These are phyloP conservation scores for Leptarthrus brevirostris DNA, from an alignment of 2,888 invertebrate genomes.

Conservation along the genomic window DNA sequence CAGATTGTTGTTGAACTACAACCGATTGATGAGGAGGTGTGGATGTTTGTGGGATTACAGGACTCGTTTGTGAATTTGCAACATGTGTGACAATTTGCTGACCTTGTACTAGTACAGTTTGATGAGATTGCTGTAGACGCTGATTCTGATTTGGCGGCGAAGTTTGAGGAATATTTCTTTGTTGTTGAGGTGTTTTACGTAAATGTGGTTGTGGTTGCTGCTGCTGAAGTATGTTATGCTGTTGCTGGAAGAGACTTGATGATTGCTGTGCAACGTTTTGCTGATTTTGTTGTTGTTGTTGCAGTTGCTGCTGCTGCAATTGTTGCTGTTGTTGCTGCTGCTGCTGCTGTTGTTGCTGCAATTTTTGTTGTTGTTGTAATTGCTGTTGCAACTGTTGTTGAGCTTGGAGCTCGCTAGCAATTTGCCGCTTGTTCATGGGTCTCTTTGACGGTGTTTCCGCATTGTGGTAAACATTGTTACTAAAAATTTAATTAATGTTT, in stretches of 20 bases:
- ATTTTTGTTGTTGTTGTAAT: constrained; percentile 44
- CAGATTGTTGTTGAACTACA: constrained; percentile 56
- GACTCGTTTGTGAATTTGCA: constrained; percentile 61
- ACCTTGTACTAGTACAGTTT: constrained; percentile 51
- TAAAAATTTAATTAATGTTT: constrained; percentile 28
- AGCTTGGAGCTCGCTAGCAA: constrained; percentile 31
- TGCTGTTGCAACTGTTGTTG: constrained; percentile 51
- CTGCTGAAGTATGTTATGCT: constrained; percentile 45
- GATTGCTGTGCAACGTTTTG: constrained; percentile 40
- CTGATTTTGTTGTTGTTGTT: constrained; percentile 45
- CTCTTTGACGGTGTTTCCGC: constrained; percentile 40
- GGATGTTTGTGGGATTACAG: not conserved
- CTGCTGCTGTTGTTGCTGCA: constrained; percentile 34
- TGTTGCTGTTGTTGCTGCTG: constrained; percentile 48
- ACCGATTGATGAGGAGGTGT: not conserved
- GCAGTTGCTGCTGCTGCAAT: constrained; percentile 44
- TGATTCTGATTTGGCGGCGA: constrained; percentile 61
- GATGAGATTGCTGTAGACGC: constrained; percentile 60
- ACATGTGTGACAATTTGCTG: constrained; percentile 67
- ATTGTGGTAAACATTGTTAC: constrained; percentile 25
- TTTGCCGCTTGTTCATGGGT: constrained; percentile 24
- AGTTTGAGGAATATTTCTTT: constrained; percentile 50
- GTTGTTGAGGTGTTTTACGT: constrained; percentile 50
- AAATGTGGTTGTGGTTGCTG: constrained; percentile 51
- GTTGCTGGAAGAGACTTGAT: constrained; percentile 23